These are phyloP conservation scores for Gulo gulo DNA, from an alignment of 2,113 vertebrate species.

Conservation along the genomic window DNA sequence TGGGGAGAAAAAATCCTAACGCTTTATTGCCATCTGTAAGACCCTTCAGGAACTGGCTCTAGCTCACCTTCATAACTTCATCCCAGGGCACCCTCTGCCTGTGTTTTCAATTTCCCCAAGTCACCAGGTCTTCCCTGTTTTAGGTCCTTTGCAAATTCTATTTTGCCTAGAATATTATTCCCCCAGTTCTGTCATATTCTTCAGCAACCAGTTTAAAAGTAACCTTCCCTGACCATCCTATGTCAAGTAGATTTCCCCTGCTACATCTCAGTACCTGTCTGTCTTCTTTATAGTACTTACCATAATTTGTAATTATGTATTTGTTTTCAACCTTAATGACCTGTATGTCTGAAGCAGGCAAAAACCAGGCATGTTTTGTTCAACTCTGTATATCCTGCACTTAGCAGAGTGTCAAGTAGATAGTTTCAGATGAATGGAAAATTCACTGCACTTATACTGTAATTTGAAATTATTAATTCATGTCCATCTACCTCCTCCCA, in stretches of 20 bases:
- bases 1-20: background rate
- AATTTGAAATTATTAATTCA: constrained; percentile 27
- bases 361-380: background rate
- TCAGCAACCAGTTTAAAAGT: background rate
- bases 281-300: background rate
- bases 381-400: background rate
- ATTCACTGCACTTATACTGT: background rate
- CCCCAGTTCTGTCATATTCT: background rate
- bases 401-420: background rate
- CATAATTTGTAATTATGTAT: background rate
- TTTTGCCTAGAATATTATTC: background rate
- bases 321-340: constrained; percentile 11
- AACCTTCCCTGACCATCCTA: background rate
- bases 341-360: constrained; percentile 16
- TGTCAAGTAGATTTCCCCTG: background rate
- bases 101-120: background rate
- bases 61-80: background rate
- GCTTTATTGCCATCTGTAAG: background rate
- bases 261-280: background rate
- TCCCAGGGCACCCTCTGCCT: background rate
- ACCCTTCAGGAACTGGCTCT: background rate
- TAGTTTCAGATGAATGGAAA: constrained; percentile 14
- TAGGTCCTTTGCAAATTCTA: constrained; percentile 13
- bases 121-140: background rate
- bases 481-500: background rate